A percentile compares a stretch with the other conserved stretches of the same genome.
Evolutionary conservation across 1,140 invertebrate genomes (phyloP).

Genomic region (Drosophila obscura): DNA sequence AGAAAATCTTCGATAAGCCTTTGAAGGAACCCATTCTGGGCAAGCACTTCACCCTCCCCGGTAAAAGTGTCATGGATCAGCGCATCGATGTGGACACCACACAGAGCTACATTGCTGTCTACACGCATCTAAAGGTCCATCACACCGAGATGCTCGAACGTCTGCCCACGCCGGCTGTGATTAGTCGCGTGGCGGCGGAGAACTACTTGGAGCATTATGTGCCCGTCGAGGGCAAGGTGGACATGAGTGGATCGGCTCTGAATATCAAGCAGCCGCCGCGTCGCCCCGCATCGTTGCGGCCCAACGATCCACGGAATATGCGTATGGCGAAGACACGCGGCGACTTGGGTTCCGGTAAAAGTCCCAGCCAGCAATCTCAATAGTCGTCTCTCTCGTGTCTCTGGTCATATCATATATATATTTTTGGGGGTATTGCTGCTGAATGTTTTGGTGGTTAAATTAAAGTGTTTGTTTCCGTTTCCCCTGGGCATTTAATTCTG

Average conservation of each 20-base stretch:
- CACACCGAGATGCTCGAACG: constrained; percentile 84
- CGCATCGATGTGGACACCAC: constrained; percentile 84
- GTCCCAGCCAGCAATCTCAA: not conserved
- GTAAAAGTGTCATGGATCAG: constrained; percentile 77
- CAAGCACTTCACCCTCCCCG: constrained; percentile 83
- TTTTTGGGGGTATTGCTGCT: constrained; percentile 10
- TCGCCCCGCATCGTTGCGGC: constrained; percentile 10
- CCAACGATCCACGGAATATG: constrained; percentile 5
- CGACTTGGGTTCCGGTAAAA: constrained; percentile 3
- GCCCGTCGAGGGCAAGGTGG: constrained; percentile 30
- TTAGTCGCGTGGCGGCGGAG: constrained; percentile 74
- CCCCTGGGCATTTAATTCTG: constrained; percentile 43
- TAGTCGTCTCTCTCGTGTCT: not conserved
- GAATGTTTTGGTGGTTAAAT: constrained; percentile 14
- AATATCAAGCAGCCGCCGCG: constrained; percentile 3
- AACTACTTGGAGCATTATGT: constrained; percentile 42
- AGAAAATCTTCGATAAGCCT: constrained; percentile 58
- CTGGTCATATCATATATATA: constrained; percentile 2
- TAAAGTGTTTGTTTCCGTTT: constrained; percentile 36
- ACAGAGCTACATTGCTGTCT: constrained; percentile 86
- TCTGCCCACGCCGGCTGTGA: constrained; percentile 84
- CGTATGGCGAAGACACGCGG: constrained; percentile 13
- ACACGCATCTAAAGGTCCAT: constrained; percentile 85
- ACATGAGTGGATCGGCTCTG: not conserved
- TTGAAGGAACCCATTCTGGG: constrained; percentile 84